Evolutionary conservation across 1,140 invertebrate species (phyloP), one percentile per base, ranked within the genome.

Genomic region (Aricia agestis): DNA sequence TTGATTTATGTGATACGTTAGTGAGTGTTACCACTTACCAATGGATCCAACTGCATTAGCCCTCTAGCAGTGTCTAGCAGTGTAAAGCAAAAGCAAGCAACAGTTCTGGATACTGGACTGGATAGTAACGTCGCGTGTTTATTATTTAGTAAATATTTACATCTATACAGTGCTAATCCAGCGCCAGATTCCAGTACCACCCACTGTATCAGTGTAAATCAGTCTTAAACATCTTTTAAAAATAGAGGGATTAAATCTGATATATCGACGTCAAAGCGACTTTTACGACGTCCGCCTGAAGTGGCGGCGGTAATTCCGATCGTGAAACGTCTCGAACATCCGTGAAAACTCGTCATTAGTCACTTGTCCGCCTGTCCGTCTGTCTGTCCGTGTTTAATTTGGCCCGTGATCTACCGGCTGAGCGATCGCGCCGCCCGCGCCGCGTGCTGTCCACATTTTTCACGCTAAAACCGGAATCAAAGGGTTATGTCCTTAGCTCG

Each of bases 401-500:
- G 19, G 18, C 36, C 59, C 59, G 59, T 63, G 58, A 59, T 19
- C n/a, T 17, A 17, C n/a, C 32, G 52, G 67, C 65, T 72, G 76
- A 75, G 52, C 58, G 71, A 73, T 75, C 59, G 66, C 41, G 59
- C 59, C 69, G 65, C 59, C 42, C 69, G 69, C 66, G 58, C 63
- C 36, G 41, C 66, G 72, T 73, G 58, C 69, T 72, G 69, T 77
- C 73, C 69, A 80, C 74, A 69, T 80, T 81, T 82, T 79, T 82
- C 74, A 78, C 70, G 78, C 82, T 86, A 86, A 81, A 80, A 83
- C 74, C 68, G 74, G 78, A 76, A 70, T 78, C 78, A 82, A 89
- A 89, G 87, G 85, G 85, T 84, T 87, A 83, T 74, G 81, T 81
- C 80, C 80, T 83, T 83, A 83, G 74, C 78, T 78, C 82, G 85